phyloP scores from a whole-genome alignment of 37 sponge, comb jelly and placozoan genomes.

The Theonella swinhoei region DNA sequence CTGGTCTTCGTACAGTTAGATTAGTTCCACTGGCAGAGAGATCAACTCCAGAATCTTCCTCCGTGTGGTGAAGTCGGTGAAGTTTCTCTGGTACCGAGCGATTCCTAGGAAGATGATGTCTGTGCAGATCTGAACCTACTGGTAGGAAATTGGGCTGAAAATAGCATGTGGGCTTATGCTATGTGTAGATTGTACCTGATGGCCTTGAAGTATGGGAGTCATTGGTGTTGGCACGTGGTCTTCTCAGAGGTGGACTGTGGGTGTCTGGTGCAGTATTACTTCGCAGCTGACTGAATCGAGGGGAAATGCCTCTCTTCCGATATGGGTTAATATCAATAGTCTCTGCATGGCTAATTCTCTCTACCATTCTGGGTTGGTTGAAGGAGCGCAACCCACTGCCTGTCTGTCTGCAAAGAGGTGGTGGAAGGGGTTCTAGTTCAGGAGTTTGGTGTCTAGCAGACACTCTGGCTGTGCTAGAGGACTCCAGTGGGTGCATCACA shows the following conservation, averaged over 20 bases:
- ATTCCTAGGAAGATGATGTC: conserved; percentile 1
- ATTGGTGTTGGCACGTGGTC: conserved; percentile 32
- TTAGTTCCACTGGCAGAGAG: background rate
- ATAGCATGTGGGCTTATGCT: too few species aligned
- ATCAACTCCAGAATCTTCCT: background rate
- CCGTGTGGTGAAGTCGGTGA: background rate
- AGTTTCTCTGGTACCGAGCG: conserved; percentile 50
- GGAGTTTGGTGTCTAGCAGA: background rate
- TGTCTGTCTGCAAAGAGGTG: background rate
- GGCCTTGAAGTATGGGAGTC: conserved; percentile 1
- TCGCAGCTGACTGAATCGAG: too few species aligned
- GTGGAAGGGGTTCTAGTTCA: background rate
- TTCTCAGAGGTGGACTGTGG: background rate
- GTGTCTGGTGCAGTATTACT: too few species aligned
- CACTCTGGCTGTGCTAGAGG: background rate
- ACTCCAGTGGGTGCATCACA: conserved; percentile 71
- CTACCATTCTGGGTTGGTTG: too few species aligned
- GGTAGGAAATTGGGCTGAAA: too few species aligned
- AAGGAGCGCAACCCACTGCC: too few species aligned
- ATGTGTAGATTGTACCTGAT: too few species aligned
- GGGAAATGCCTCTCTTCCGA: too few species aligned
- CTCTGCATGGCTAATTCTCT: too few species aligned
- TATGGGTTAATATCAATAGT: too few species aligned
- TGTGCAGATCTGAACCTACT: background rate
- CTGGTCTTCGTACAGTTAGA: background rate